Base-by-base conservation (phyloP, 2,797 vertebrate species). In the Myiotriccus ornatus region DNA sequence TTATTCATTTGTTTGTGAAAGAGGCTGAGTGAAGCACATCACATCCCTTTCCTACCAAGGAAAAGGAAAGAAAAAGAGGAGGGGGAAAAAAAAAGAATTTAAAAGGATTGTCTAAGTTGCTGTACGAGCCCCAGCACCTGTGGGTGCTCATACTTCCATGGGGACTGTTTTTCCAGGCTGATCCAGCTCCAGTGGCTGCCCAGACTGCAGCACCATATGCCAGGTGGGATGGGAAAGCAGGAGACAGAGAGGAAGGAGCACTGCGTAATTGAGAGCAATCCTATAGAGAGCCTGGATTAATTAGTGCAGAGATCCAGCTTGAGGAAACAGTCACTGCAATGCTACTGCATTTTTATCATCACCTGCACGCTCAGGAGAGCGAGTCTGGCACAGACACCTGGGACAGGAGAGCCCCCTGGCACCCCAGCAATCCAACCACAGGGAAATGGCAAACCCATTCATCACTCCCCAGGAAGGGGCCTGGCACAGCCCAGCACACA, bases 1-100 rank as follows among this genome's bases (percentile, higher is more conserved):
- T 92, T 93, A 89, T 92, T 67, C 76, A 50, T 85, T 85, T 89
- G 76, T 92, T 89, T 87, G 79, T 16, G 44, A 23, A 60, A 71
- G 39, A 30, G 63, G 56, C 23, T 76, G 87, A 87, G 76, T 3
- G 1, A 18, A 93, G 82, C 60, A 53, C 23, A 27, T 2, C 3
- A 3, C 55, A 43, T 46, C 55, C 57, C 32, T 25, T 41, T 47
- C 2, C 0, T 30, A 30, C 37, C 37, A 30, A 30, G 39, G 5
- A 20, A 6, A 34, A 17, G 43, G 12, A 16, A 21, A 14, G 37
- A 5, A 25, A 50, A 30, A 15, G 4, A 32, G 5, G 7, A 4
- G 3, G 3, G 6, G 3, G 3, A 13, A 35, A 52, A 24, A 21
- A 9, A 5, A 8, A 32, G 37, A 19, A 59, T 37, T n/a, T 2